These are phyloP conservation scores for Plectus sambesii DNA, from an alignment of 1,140 invertebrate species.

Conservation along the genomic window DNA sequence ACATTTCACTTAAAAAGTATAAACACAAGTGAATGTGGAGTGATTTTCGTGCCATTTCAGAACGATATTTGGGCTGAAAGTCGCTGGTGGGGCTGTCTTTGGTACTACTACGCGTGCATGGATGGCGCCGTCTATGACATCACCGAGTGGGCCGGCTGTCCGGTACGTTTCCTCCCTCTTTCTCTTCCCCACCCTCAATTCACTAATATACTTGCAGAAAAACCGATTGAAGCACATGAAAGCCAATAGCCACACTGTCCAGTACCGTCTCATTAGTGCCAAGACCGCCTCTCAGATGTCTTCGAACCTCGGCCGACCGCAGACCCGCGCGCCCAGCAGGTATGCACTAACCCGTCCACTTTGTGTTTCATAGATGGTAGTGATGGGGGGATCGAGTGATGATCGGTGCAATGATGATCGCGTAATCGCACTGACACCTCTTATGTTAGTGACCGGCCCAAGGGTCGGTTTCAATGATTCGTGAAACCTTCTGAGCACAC, in stretches of 20 bases:
- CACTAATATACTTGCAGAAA: constrained; percentile 37
- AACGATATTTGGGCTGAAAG: constrained; percentile 91
- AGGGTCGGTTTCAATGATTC: too few species aligned
- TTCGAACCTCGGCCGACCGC: too few species aligned
- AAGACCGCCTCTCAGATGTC: background rate
- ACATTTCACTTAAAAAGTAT: constrained; percentile 2
- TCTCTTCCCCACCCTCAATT: constrained; percentile 59
- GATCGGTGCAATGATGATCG: too few species aligned
- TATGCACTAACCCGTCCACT: too few species aligned
- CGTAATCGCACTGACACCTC: too few species aligned
- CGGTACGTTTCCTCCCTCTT: constrained; percentile 50
- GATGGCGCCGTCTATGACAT: constrained; percentile 84
- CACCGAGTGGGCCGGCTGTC: constrained; percentile 85
- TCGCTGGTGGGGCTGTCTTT: constrained; percentile 66
- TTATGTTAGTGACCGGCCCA: too few species aligned
- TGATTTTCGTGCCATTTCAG: constrained; percentile 50
- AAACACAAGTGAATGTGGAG: constrained; percentile 15
- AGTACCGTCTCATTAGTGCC: constrained; percentile 68
- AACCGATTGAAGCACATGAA: constrained; percentile 49
- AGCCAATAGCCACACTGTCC: constrained; percentile 76
- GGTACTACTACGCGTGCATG: constrained; percentile 92
- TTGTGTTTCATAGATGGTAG: too few species aligned
- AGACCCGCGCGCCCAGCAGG: too few species aligned
- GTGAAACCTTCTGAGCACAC: too few species aligned
- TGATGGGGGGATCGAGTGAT: too few species aligned